These are phyloP conservation scores for Hippotragus niger DNA, from an alignment of 2,113 vertebrate species.

Conservation along the genomic window DNA sequence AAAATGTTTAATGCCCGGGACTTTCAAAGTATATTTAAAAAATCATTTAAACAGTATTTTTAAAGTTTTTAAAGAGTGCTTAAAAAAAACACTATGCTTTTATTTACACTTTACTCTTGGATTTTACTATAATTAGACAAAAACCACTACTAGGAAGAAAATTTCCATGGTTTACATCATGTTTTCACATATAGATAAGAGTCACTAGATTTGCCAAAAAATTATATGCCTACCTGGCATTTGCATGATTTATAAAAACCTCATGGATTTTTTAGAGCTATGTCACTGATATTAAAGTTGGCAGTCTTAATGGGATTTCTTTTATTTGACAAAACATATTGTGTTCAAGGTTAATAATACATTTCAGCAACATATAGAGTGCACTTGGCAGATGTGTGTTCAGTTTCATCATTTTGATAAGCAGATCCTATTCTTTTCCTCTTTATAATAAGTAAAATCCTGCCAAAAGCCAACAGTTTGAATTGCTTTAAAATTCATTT, in stretches of 20 bases:
- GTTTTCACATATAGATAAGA: not conserved
- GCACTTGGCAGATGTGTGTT: constrained; percentile 45
- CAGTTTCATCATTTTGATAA: constrained; percentile 62
- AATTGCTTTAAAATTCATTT: constrained; percentile 68
- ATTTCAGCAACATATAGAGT: constrained; percentile 21
- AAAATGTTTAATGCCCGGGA: not conserved
- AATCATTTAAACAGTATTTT: not conserved
- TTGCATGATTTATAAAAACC: constrained; percentile 15
- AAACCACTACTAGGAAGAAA: not conserved
- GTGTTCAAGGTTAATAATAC: constrained; percentile 55
- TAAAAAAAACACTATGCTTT: not conserved
- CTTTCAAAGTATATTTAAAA: not conserved
- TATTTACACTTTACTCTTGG: not conserved
- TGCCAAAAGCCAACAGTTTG: constrained; percentile 56
- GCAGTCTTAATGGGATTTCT: constrained; percentile 43
- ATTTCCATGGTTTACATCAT: not conserved
- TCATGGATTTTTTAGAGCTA: constrained; percentile 15
- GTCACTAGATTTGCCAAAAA: not conserved
- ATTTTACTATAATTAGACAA: not conserved
- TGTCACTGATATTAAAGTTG: constrained; percentile 66
- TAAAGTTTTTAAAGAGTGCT: not conserved
- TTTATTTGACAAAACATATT: constrained; percentile 57
- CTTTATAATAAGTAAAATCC: constrained; percentile 53
- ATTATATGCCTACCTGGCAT: not conserved
- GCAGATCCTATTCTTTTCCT: constrained; percentile 60